Conservation (phyloP, 2,113 vertebrate genomes). For the Chitala chitala region DNA sequence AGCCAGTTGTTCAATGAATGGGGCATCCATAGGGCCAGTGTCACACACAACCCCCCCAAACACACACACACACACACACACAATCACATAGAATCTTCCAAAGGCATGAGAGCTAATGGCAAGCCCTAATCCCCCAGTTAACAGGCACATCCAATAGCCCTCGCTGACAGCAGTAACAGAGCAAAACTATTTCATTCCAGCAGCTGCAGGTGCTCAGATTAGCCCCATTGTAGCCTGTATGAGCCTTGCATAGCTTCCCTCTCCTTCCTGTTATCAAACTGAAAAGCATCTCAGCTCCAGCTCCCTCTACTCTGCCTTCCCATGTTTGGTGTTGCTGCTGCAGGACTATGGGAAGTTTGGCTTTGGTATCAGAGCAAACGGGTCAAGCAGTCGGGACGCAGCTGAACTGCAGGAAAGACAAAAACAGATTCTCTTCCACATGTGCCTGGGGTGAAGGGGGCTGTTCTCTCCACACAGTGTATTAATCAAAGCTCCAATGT, state of each 20-base stretch:
- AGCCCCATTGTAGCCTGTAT: slow-evolving; percentile 11
- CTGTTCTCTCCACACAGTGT: not conserved
- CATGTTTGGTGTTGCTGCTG: not conserved
- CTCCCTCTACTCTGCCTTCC: not conserved
- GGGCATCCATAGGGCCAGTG: not conserved
- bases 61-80: slow-evolving; percentile 19
- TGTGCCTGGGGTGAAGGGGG: not conserved
- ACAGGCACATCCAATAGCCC: slow-evolving; percentile 27
- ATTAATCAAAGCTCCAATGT: slow-evolving; percentile 1
- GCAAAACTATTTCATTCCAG: slow-evolving; percentile 21
- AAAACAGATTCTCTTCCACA: not conserved
- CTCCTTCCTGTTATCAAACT: slow-evolving; percentile 8
- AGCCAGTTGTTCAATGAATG: slow-evolving; percentile 9
- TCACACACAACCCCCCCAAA: not conserved
- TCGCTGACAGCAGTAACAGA: slow-evolving; percentile 31
- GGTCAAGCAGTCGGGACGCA: not conserved
- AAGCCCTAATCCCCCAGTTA: slow-evolving; percentile 26
- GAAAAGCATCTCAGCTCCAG: not conserved
- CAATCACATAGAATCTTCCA: slow-evolving; percentile 21
- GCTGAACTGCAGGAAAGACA: slow-evolving; percentile 5
- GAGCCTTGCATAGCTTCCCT: slow-evolving; percentile 3
- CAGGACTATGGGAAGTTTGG: not conserved
- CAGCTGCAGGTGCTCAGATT: slow-evolving; percentile 17
- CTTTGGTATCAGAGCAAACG: not conserved
- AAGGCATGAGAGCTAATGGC: not conserved